Conservation (phyloP, 1,140 invertebrate genomes). For the Zaprionus capensis region DNA sequence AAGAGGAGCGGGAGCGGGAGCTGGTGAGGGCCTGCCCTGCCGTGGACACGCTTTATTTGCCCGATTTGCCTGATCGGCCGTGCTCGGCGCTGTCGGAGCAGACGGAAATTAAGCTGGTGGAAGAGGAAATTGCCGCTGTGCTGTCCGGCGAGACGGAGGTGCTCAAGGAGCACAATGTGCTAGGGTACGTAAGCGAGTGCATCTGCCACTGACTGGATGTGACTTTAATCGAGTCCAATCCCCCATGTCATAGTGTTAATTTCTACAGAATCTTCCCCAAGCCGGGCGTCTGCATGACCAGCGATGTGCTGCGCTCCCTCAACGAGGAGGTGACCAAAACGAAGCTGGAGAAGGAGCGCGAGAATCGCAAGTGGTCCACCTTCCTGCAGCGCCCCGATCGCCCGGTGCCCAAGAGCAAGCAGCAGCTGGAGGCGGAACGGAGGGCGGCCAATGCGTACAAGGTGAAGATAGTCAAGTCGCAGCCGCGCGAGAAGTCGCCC, state of each 20-base stretch:
- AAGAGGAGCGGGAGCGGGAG: neutral
- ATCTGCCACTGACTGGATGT: neutral
- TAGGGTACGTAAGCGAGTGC: slow-evolving; percentile 86
- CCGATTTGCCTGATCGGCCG: slow-evolving; percentile 75
- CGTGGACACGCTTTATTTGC: slow-evolving; percentile 55
- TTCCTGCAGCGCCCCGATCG: slow-evolving; percentile 89
- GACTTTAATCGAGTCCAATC: slow-evolving; percentile 33
- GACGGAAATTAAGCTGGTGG: slow-evolving; percentile 85
- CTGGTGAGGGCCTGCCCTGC: neutral
- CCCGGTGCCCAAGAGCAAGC: slow-evolving; percentile 86
- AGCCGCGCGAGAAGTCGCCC: slow-evolving; percentile 76
- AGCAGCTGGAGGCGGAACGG: slow-evolving; percentile 68
- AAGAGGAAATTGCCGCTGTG: slow-evolving; percentile 88
- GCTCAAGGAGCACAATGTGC: slow-evolving; percentile 87
- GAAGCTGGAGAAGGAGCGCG: slow-evolving; percentile 85
- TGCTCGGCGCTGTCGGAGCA: slow-evolving; percentile 74
- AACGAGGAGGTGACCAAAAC: slow-evolving; percentile 85
- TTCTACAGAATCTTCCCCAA: slow-evolving; percentile 89
- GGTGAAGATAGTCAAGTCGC: slow-evolving; percentile 86
- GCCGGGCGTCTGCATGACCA: slow-evolving; percentile 87
- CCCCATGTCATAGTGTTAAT: slow-evolving; percentile 86
- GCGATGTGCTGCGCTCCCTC: slow-evolving; percentile 88
- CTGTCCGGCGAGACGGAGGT: slow-evolving; percentile 89
- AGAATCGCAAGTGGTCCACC: slow-evolving; percentile 88
- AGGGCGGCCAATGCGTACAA: slow-evolving; percentile 84